Conservation (phyloP, 2,113 vertebrate genomes). For the Australoheros scitulus region DNA sequence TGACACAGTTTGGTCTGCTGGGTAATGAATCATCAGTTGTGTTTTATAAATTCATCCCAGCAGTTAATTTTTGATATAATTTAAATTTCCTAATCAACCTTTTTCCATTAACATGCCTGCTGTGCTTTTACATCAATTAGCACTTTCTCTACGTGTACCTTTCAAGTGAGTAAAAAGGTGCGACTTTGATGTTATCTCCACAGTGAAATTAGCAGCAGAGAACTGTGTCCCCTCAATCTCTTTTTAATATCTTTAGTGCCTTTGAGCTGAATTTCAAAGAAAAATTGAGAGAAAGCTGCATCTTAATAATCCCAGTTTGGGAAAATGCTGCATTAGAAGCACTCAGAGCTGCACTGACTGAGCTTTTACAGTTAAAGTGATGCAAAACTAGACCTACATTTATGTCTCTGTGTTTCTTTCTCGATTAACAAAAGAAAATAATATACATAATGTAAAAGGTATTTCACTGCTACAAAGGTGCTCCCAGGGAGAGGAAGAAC, state of each 20-base stretch:
- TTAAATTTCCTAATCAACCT: neutral
- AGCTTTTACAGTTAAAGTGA: neutral
- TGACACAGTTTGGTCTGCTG: neutral
- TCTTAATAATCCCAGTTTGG: neutral
- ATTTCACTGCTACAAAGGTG: neutral
- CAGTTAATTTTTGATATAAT: neutral
- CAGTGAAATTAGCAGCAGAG: neutral
- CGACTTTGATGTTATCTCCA: neutral
- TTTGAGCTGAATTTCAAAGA: neutral
- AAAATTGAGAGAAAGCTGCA: neutral
- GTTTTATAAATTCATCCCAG: neutral
- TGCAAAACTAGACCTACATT: neutral
- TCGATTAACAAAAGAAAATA: neutral
- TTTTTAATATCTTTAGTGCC: slow-evolving; percentile 7
- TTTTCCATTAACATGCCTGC: neutral
- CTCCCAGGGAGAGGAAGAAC: neutral
- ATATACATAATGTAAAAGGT: neutral
- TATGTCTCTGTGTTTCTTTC: neutral
- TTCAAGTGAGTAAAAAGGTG: neutral
- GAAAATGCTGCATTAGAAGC: neutral
- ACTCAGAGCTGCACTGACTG: neutral
- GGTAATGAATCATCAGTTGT: neutral
- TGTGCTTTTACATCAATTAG: neutral
- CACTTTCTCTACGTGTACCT: neutral
- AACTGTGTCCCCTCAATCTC: neutral